Evolutionary conservation across 2,113 vertebrate species (phyloP).

Genomic region (Scomber japonicus): DNA sequence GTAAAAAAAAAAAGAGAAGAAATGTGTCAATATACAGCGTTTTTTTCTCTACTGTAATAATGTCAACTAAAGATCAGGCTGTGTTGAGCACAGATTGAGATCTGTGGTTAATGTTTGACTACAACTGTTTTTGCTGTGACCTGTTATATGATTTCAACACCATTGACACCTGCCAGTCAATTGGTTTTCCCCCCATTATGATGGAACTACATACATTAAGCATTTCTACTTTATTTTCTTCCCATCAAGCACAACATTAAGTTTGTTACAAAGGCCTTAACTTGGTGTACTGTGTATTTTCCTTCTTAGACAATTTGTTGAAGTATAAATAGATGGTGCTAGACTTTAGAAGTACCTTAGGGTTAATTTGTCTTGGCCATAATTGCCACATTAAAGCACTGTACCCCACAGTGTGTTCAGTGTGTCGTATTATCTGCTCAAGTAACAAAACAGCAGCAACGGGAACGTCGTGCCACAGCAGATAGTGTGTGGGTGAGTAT

Average conservation of each 20-base stretch:
- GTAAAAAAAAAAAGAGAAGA: no score
- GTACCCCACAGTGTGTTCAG: conserved; percentile 30
- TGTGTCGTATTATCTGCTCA: conserved; percentile 34
- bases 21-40: no score
- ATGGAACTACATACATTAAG: no score
- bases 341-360: background rate
- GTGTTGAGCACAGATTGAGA: background rate
- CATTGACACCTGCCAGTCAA: no score
- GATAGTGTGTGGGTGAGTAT: conserved; percentile 62
- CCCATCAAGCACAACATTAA: background rate
- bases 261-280: background rate
- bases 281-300: background rate
- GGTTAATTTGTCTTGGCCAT: conserved; percentile 34
- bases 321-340: conserved; percentile 19
- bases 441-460: conserved; percentile 36
- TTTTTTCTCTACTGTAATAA: no score
- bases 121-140: background rate
- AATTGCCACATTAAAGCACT: conserved; percentile 39
- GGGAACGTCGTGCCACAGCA: conserved; percentile 40
- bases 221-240: no score
- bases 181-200: background rate
- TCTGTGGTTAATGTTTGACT: background rate
- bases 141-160: background rate
- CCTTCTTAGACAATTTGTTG: background rate
- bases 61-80: no score